These are phyloP conservation scores for Chirona hameri DNA, from an alignment of 2,888 invertebrate genomes.

Conservation along the genomic window DNA sequence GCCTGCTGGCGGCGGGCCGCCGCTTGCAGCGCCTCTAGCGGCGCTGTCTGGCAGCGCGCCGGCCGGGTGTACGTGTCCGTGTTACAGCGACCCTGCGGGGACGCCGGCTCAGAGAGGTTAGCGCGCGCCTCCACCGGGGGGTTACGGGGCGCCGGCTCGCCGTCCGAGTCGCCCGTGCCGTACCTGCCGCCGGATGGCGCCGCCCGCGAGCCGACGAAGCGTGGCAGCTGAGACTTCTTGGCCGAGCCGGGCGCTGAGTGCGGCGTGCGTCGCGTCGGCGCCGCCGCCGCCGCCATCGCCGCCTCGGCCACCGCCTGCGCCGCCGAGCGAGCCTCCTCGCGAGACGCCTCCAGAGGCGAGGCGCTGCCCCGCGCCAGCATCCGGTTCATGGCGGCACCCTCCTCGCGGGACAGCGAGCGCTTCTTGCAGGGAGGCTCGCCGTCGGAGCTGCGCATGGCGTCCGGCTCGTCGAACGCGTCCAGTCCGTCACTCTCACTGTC, in stretches of 20 bases:
- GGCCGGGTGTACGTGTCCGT: slow-evolving; percentile 5
- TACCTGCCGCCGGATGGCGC: background rate
- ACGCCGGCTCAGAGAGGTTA: slow-evolving; percentile 1
- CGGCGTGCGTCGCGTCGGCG: background rate
- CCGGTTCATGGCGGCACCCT: slow-evolving; percentile 4
- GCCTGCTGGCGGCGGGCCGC: slow-evolving; percentile 61
- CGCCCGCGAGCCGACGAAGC: slow-evolving; percentile 1
- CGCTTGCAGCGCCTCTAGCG: slow-evolving; percentile 69
- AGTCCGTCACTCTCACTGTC: slow-evolving; percentile 41
- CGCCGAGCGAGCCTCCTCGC: slow-evolving; percentile 69
- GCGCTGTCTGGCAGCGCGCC: background rate
- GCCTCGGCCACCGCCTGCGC: slow-evolving; percentile 62
- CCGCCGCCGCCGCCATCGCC: slow-evolving; percentile 32
- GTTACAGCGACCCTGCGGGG: slow-evolving; percentile 33
- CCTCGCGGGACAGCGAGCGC: slow-evolving; percentile 30
- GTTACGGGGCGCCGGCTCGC: background rate
- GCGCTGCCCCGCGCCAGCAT: background rate
- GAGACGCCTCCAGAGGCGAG: background rate
- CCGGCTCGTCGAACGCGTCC: slow-evolving; percentile 42
- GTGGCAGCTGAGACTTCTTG: slow-evolving; percentile 25
- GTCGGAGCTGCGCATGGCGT: slow-evolving; percentile 53
- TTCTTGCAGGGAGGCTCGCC: slow-evolving; percentile 36
- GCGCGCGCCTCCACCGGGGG: background rate
- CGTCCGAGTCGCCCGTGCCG: background rate
- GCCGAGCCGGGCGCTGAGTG: background rate